Conservation (phyloP, 2,113 vertebrate species). For the Dipodomys ordii region DNA sequence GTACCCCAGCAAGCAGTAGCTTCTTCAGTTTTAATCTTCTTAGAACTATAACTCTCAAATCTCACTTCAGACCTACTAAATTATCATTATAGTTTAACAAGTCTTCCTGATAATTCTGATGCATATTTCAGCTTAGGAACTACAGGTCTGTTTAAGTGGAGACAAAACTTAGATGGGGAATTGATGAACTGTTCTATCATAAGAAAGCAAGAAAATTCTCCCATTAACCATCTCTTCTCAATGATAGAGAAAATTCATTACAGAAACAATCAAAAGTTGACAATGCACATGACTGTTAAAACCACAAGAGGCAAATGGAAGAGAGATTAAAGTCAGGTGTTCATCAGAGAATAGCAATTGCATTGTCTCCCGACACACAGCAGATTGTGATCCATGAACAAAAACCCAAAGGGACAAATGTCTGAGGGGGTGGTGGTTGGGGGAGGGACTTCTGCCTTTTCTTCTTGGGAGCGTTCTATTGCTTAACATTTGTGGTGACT, state of each 20-base stretch:
- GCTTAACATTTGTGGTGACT: conserved; percentile 56
- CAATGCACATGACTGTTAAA: neutral
- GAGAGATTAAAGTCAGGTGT: neutral
- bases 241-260: neutral
- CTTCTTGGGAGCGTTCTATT: neutral
- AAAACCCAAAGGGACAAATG: conserved; percentile 26
- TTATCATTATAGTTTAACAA: neutral
- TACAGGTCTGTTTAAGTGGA: neutral
- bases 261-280: neutral
- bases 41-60: neutral
- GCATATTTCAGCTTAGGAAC: neutral
- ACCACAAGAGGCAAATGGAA: neutral
- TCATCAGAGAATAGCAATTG: neutral
- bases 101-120: neutral
- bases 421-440: neutral
- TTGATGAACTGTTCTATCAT: neutral
- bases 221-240: conserved; percentile 11
- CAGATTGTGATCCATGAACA: neutral
- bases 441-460: neutral
- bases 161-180: neutral
- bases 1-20: neutral
- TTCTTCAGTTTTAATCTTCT: neutral
- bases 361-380: neutral
- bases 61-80: neutral
- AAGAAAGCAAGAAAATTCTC: conserved; percentile 29